These are phyloP conservation scores for Arion vulgaris DNA, from an alignment of 1,140 invertebrate genomes.

Conservation along the genomic window DNA sequence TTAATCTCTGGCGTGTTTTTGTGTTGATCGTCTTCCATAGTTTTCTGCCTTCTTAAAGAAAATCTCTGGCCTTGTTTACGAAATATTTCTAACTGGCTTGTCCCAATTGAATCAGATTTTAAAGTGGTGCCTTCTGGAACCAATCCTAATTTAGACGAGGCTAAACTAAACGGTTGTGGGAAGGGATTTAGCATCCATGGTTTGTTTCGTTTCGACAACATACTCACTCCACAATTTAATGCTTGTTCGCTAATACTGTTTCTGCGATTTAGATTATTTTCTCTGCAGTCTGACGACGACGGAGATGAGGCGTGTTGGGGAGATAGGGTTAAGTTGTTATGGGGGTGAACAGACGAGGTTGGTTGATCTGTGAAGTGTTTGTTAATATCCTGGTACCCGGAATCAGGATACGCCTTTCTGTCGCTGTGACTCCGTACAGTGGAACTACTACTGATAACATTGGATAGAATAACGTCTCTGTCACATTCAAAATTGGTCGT, in stretches of 20 bases:
- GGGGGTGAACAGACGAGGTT: neutral
- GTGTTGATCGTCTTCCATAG: no score
- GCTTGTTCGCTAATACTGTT: neutral
- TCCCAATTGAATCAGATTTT: neutral
- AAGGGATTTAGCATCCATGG: neutral
- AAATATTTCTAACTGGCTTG: conserved; percentile 10
- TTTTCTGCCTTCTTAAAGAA: neutral
- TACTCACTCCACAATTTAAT: neutral
- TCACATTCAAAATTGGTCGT: neutral
- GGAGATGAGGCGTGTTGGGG: neutral
- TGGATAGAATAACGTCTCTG: neutral
- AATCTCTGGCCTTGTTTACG: neutral
- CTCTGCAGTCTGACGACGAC: no score
- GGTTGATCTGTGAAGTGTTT: neutral
- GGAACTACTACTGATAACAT: neutral
- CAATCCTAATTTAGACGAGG: neutral
- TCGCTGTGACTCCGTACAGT: neutral
- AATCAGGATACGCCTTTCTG: neutral
- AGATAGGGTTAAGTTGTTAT: neutral
- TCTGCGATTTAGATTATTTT: neutral
- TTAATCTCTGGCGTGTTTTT: no score
- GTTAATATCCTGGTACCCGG: neutral
- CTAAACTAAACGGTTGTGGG: neutral
- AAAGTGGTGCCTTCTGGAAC: neutral
- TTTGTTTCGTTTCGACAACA: no score